Conservation (phyloP, 2,888 invertebrate species). For the Drosophila anomalata region DNA sequence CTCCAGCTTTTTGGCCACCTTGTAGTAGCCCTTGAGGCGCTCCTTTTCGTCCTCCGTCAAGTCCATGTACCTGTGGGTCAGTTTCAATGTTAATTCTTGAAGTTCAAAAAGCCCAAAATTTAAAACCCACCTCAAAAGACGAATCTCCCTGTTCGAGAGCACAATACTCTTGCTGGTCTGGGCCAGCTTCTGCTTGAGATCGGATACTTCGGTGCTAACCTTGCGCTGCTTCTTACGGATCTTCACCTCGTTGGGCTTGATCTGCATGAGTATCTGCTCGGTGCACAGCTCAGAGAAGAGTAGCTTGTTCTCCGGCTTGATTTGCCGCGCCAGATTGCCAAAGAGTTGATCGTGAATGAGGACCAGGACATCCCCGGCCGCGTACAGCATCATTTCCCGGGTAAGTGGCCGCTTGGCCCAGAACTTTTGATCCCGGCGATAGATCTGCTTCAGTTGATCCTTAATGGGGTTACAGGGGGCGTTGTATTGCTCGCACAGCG, state of each 20-base stretch:
- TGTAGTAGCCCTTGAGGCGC: conserved; percentile 94
- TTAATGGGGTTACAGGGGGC: conserved; percentile 95
- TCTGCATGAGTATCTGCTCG: conserved; percentile 93
- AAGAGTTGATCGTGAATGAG: conserved; percentile 94
- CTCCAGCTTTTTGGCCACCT: conserved; percentile 96
- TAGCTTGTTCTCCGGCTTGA: conserved; percentile 88
- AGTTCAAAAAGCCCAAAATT: neutral
- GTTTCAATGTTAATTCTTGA: neutral
- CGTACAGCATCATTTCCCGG: conserved; percentile 95
- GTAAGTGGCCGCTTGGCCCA: conserved; percentile 95
- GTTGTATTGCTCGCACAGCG: conserved; percentile 94
- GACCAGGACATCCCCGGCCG: conserved; percentile 94
- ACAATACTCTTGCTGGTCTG: conserved; percentile 94
- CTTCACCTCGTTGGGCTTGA: conserved; percentile 93
- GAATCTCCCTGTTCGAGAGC: conserved; percentile 95
- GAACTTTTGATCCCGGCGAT: conserved; percentile 92
- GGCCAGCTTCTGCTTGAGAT: conserved; percentile 91
- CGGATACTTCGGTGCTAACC: conserved; percentile 95
- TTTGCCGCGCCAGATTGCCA: conserved; percentile 88
- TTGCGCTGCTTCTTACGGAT: conserved; percentile 94
- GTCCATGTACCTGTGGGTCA: conserved; percentile 89
- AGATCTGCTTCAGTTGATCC: conserved; percentile 94
- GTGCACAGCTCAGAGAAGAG: conserved; percentile 93
- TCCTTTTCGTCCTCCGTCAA: conserved; percentile 96
- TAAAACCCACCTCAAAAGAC: conserved; percentile 88